Base-by-base conservation (phyloP, 1,140 invertebrate species). In the Atta texana region DNA sequence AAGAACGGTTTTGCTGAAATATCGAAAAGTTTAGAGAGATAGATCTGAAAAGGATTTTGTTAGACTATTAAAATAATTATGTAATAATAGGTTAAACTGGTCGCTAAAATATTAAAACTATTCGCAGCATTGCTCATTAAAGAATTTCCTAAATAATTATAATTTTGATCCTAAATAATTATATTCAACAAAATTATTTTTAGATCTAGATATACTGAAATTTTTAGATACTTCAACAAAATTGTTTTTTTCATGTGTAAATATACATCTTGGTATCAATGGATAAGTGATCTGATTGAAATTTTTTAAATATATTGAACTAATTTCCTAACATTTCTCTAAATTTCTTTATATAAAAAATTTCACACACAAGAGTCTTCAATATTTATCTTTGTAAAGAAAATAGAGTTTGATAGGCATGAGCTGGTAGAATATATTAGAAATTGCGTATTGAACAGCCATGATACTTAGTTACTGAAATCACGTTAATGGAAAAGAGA, bases 401-500 rank as follows among this genome's bases (percentile, higher is more conserved):
- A 14, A 81, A 71, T 28, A n/a, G 16, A 7, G 5, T 39, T 18
- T 39, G 2, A 51, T n/a, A 18, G 31, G n/a, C 28, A 14, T 18
- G 34, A 44, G 8, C 21, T 10, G 39, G 1, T 24, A 14, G 34
- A 55, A 55, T 80, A 55, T 80, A 53, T 68, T 68, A 44, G 39
- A 63, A 55, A 81, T 68, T 18, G 21, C 63, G 39, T 12, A 18
- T 55, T 14, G 34, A 24, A 7, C 55, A 6, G n/a, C 8, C n/a
- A 1, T 0, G 51, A 39, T 12, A 61, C 55, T 84, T 75, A 59
- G 69, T 84, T 68, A 75, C 53, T 61, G 80, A 61, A 84, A 84
- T 84, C 80, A 24, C 57, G 80, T 84, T 84, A 61, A 21, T 39
- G 80, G 24, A 3, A 59, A 18, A 24, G 49, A 53, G 61, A 85